phyloP scores from a whole-genome alignment of 1,140 invertebrate genomes.

The Psilanteris sp. region DNA sequence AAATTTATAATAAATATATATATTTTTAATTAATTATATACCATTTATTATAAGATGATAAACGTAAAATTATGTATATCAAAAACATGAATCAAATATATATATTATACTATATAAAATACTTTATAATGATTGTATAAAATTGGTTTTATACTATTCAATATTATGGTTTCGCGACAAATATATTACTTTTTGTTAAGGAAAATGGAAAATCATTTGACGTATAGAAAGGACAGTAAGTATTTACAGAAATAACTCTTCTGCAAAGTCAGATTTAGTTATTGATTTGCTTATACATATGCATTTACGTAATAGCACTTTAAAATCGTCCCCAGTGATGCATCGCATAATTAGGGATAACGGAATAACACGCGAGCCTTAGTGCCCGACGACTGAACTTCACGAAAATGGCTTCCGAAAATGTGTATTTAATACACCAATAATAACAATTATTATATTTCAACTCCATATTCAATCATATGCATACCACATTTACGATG shows the following conservation, averaged over 20 bases:
- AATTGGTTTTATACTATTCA: too few relatives aligned
- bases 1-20: too few relatives aligned
- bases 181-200: too few relatives aligned
- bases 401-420: slow-evolving; percentile 38
- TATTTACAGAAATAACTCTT: slow-evolving; percentile 60
- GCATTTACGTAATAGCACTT: slow-evolving; percentile 65
- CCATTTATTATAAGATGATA: too few relatives aligned
- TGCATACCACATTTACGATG: slow-evolving; percentile 1
- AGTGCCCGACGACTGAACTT: slow-evolving; percentile 25
- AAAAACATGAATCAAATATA: too few relatives aligned
- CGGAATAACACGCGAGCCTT: slow-evolving; percentile 51
- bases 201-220: slow-evolving; percentile 21
- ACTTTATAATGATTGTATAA: too few relatives aligned
- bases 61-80: too few relatives aligned
- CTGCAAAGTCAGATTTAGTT: slow-evolving; percentile 58
- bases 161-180: too few relatives aligned
- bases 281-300: slow-evolving; percentile 63
- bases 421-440: slow-evolving; percentile 29
- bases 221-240: slow-evolving; percentile 47
- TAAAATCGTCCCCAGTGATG: slow-evolving; percentile 59
- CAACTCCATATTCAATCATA: slow-evolving; percentile 4
- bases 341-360: slow-evolving; percentile 54
- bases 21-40: too few relatives aligned
- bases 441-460: slow-evolving; percentile 30
- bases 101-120: too few relatives aligned